Conservation (phyloP, 2,888 invertebrate genomes). For the Lithodes maja region DNA sequence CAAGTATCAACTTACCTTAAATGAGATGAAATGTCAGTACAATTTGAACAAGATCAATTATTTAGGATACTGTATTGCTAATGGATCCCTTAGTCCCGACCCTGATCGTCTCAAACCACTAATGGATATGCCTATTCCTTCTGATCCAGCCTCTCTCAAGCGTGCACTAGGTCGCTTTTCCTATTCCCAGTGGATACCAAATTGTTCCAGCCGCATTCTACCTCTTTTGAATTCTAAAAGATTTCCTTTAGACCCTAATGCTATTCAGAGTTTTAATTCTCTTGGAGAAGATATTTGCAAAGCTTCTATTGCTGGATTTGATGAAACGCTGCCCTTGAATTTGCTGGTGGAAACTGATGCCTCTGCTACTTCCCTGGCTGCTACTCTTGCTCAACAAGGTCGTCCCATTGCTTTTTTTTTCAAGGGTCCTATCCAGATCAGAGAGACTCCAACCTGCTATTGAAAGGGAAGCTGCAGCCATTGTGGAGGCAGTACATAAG, state of each 20-base stretch:
- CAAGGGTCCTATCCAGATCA: neutral
- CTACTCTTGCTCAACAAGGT: constrained; percentile 11
- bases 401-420: constrained; percentile 23
- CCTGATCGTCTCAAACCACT: constrained; percentile 35
- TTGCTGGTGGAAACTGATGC: constrained; percentile 29
- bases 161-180: constrained; percentile 9
- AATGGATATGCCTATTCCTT: constrained; percentile 23
- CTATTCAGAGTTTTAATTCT: neutral
- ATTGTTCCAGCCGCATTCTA: constrained; percentile 6
- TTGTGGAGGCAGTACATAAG: too few relatives aligned
- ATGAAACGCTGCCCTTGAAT: neutral
- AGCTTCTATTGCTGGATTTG: constrained; percentile 30
- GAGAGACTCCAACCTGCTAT: too few relatives aligned
- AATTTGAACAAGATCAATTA: neutral
- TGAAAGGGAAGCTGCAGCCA: too few relatives aligned
- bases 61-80: constrained; percentile 13
- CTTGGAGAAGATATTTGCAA: constrained; percentile 33
- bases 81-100: constrained; percentile 19
- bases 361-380: constrained; percentile 2
- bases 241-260: neutral
- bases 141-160: constrained; percentile 12
- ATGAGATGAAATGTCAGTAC: constrained; percentile 20
- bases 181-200: constrained; percentile 31
- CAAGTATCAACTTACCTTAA: constrained; percentile 32
- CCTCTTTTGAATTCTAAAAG: constrained; percentile 7